These are phyloP conservation scores for Samia ricini DNA, from an alignment of 1,140 invertebrate species.

Conservation along the genomic window DNA sequence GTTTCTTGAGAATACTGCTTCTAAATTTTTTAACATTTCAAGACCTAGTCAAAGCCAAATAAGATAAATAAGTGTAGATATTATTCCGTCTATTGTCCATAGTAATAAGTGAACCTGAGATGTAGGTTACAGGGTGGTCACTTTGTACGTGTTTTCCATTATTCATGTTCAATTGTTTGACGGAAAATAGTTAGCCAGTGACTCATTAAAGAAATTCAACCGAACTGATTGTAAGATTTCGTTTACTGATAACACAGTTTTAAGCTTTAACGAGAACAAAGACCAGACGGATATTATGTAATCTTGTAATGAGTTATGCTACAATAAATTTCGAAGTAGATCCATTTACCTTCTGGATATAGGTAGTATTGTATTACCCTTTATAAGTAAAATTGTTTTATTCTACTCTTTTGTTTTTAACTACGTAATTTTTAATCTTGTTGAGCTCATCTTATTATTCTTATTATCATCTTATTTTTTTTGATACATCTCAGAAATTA, in stretches of 20 bases:
- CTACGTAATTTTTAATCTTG: too few relatives aligned
- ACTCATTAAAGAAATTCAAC: constrained; percentile 71
- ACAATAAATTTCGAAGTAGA: too few relatives aligned
- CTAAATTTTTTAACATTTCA: too few relatives aligned
- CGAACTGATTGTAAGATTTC: constrained; percentile 49
- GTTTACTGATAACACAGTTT: constrained; percentile 32
- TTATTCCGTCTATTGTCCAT: neutral
- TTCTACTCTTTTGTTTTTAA: too few relatives aligned
- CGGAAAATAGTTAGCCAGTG: constrained; percentile 67
- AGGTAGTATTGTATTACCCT: too few relatives aligned
- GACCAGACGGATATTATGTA: constrained; percentile 1
- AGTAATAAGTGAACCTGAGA: constrained; percentile 24
- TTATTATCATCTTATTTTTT: too few relatives aligned
- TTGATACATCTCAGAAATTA: too few relatives aligned
- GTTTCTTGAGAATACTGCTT: too few relatives aligned
- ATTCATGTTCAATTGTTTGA: constrained; percentile 68
- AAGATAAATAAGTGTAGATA: neutral
- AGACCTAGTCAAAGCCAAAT: neutral
- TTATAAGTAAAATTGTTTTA: too few relatives aligned
- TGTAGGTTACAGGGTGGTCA: constrained; percentile 45
- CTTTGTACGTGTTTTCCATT: constrained; percentile 55
- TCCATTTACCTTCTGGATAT: too few relatives aligned
- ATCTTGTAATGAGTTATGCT: neutral
- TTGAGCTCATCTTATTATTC: too few relatives aligned
- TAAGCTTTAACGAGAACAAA: constrained; percentile 8